A percentile compares a stretch with the other conserved stretches of the same genome.
phyloP scores from a whole-genome alignment of 2,797 vertebrate species.

The Otolemur crassicaudatus region DNA sequence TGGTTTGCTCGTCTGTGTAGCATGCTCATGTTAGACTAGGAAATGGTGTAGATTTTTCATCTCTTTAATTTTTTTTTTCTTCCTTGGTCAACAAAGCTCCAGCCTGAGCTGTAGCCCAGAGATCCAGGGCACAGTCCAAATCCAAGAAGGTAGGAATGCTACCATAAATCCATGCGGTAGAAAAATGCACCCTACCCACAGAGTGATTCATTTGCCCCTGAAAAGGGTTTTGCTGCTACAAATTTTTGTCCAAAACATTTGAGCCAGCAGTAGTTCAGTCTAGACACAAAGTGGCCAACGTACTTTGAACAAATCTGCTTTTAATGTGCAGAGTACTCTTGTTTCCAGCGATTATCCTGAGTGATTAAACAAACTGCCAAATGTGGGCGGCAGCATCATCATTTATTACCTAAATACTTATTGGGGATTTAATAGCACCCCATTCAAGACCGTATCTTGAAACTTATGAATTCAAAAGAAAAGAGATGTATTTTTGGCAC shows the following conservation, averaged over 20 bases:
- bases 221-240: constrained; percentile 37
- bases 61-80: background rate
- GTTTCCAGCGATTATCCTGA: constrained; percentile 76
- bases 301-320: constrained; percentile 76
- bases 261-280: constrained; percentile 67
- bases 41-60: background rate
- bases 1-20: background rate
- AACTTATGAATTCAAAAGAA: constrained; percentile 51
- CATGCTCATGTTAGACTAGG: background rate
- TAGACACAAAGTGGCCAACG: constrained; percentile 65
- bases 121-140: background rate
- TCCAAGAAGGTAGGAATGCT: background rate
- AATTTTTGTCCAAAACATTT: constrained; percentile 62
- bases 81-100: background rate
- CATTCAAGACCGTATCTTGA: constrained; percentile 58
- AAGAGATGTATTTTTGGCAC: constrained; percentile 73
- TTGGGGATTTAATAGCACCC: constrained; percentile 49
- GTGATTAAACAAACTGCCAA: constrained; percentile 72
- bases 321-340: constrained; percentile 67
- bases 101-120: background rate
- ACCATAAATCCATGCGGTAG: background rate
- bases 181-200: constrained; percentile 36
- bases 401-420: constrained; percentile 72
- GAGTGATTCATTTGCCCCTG: constrained; percentile 41
- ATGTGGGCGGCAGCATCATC: background rate